Conservation (phyloP, 2,113 vertebrate species). For the Rhinolophus ferrumequinum region DNA sequence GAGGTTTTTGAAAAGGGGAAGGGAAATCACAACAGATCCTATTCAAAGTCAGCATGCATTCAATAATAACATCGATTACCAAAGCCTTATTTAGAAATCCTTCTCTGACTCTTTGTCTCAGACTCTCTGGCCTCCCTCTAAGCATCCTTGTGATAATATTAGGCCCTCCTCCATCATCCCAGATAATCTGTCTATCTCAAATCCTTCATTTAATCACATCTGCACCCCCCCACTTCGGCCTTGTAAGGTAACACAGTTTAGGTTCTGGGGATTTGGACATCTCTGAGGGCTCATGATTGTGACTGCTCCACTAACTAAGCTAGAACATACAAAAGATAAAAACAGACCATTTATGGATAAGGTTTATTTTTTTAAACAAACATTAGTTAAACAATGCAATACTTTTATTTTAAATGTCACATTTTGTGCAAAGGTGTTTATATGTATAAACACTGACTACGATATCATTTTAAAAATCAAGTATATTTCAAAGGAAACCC, state of each 20-base stretch:
- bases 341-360: not conserved
- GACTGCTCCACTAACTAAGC: not conserved
- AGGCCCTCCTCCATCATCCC: not conserved
- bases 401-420: not conserved
- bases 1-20: not conserved
- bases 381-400: not conserved
- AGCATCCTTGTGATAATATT: not conserved
- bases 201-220: not conserved
- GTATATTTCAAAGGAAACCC: not conserved
- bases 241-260: not conserved
- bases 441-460: not conserved
- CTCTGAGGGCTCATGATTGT: not conserved
- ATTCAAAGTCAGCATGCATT: not conserved
- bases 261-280: not conserved
- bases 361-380: not conserved
- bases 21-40: not conserved
- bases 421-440: not conserved
- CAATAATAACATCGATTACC: not conserved
- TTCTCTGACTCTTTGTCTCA: not conserved
- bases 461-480: not conserved
- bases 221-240: not conserved
- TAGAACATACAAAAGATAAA: not conserved
- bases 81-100: not conserved
- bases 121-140: not conserved
- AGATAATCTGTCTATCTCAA: not conserved